Conservation (phyloP, 2,113 vertebrate genomes). For the Myotis yumanensis region DNA sequence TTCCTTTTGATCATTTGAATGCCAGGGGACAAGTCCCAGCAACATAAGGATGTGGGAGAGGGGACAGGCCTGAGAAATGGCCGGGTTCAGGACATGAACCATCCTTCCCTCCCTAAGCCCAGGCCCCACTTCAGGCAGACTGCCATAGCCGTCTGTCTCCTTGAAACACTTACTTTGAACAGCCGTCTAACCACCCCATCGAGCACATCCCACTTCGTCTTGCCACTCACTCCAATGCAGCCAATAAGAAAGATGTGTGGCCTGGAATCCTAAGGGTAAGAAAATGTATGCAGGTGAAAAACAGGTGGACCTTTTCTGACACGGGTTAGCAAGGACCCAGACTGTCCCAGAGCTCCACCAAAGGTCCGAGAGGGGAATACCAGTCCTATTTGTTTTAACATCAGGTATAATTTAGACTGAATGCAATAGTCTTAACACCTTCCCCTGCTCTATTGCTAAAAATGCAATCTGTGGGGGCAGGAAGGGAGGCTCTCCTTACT, state of each 20-base stretch:
- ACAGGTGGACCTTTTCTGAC: not conserved
- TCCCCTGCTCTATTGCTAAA: not conserved
- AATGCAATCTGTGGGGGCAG: not conserved
- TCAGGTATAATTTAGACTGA: not conserved
- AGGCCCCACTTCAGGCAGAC: fast-evolving
- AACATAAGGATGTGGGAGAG: not conserved
- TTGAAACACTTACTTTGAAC: constrained; percentile 90
- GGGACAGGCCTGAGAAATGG: not conserved
- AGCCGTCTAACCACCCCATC: constrained; percentile 95
- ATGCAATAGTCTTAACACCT: not conserved
- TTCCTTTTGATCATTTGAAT: not conserved
- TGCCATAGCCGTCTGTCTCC: not conserved
- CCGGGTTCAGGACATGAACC: not conserved
- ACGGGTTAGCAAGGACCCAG: not conserved
- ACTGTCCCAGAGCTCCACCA: constrained; percentile 31
- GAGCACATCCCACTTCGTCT: constrained; percentile 99
- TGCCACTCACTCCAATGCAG: constrained; percentile 97
- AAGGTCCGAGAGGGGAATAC: constrained; percentile 22
- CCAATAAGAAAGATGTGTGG: constrained; percentile 93
- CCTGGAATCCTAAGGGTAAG: constrained; percentile 87
- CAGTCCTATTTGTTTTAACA: not conserved
- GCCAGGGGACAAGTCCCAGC: not conserved
- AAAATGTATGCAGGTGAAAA: constrained; percentile 64
- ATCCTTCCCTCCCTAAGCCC: not conserved
- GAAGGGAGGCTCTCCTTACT: not conserved